A percentile compares a stretch with the other conserved stretches of the same genome.
Conservation (phyloP, 2,113 vertebrate genomes). For the Alosa alosa region DNA sequence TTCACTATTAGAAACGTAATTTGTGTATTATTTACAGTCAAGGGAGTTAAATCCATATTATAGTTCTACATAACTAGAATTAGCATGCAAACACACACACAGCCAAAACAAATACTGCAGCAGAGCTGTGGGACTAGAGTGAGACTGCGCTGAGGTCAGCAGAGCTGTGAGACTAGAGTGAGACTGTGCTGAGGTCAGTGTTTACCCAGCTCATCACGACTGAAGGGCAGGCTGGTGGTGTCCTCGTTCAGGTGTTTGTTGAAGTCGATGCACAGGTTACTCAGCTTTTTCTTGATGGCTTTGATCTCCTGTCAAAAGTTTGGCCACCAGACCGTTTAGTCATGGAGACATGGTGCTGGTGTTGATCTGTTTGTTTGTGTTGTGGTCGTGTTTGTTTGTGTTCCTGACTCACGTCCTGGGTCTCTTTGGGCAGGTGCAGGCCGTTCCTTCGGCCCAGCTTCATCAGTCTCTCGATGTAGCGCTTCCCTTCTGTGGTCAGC, state of each 20-base stretch:
- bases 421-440: conserved; percentile 84
- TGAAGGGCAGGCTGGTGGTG: conserved; percentile 84
- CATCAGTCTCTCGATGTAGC: conserved; percentile 88
- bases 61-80: no score
- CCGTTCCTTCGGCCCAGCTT: conserved; percentile 87
- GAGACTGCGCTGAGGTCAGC: no score
- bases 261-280: conserved; percentile 91
- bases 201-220: conserved; percentile 82
- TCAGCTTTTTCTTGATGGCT: conserved; percentile 90
- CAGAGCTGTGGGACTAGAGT: no score
- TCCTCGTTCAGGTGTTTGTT: conserved; percentile 96
- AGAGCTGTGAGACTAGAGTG: no score
- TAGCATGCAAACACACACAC: no score
- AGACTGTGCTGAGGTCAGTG: no score
- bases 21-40: no score
- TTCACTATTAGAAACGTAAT: no score
- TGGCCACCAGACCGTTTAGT: not conserved
- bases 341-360: not conserved
- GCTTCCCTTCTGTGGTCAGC: conserved; percentile 74
- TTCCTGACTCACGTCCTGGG: conserved; percentile 75
- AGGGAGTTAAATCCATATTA: no score
- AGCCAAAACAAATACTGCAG: no score
- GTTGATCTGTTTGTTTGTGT: not conserved
- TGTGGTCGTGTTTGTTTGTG: not conserved
- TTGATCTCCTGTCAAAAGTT: conserved; percentile 82